These are phyloP conservation scores for Drosophila hamatofila DNA, from an alignment of 2,888 invertebrate genomes.

Conservation along the genomic window DNA sequence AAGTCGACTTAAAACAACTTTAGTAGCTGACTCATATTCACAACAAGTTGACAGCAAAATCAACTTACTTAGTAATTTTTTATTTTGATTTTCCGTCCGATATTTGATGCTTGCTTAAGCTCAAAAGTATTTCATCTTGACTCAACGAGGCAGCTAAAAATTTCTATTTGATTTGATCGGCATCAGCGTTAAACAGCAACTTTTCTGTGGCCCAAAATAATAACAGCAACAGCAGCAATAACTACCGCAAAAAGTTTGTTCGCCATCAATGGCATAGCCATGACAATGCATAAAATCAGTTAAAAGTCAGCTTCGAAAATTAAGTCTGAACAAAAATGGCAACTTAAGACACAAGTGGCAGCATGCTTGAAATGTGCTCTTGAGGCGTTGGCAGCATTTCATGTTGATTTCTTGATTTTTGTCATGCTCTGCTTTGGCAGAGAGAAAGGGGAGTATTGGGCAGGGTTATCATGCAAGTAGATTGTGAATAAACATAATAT, in stretches of 20 bases:
- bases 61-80: not conserved
- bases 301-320: conserved; percentile 25
- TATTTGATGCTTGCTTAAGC: conserved; percentile 7
- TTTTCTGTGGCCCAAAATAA: conserved; percentile 12
- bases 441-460: not conserved
- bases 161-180: conserved; percentile 36
- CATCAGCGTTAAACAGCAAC: conserved; percentile 31
- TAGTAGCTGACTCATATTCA: conserved; percentile 19
- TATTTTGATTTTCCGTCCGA: not conserved
- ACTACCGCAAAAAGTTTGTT: conserved; percentile 6
- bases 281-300: conserved; percentile 58
- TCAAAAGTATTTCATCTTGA: not conserved
- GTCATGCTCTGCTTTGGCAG: not conserved
- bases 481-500: not conserved
- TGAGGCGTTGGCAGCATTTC: conserved; percentile 40
- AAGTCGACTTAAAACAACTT: conserved; percentile 6
- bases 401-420: conserved; percentile 26
- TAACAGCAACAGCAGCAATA: not conserved
- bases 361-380: conserved; percentile 56
- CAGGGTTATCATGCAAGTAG: not conserved
- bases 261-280: conserved; percentile 19
- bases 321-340: conserved; percentile 19
- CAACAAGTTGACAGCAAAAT: conserved; percentile 9
- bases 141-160: conserved; percentile 37
- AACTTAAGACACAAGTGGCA: conserved; percentile 33